Evolutionary conservation across 2,888 invertebrate genomes (phyloP), one percentile per base, ranked within the genome.

Genomic region (Melikaiella ostensackeni): DNA sequence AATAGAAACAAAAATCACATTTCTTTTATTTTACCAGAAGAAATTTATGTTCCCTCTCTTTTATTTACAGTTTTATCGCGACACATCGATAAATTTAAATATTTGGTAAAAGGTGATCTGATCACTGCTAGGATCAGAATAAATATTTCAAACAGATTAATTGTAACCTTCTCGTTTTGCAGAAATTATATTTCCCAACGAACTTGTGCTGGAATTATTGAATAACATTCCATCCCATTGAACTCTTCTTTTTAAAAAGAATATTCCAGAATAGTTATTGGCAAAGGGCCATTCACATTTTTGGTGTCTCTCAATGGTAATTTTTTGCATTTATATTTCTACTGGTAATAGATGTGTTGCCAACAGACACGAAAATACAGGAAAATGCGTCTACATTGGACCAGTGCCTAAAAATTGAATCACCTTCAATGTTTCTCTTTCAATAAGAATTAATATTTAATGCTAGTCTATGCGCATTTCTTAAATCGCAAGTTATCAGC

Each of bases 161-260:
- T 13, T 24, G 24, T 16, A 57, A 27, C 21, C 21, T 57, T 24
- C n/a, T 24, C 13, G 16, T 57, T 57, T 57, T 16, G 24, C 6
- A 13, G 24, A 57, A 57, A 57, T 57, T 13, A 24, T 57, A 57
- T 57, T 57, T 57, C 57, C 6, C 24, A 57, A 13, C 13, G 57
- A 57, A 57, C 21, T 57, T 57, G 57, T 6, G 13, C 21, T 57
- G 11, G 57, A 57, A 57, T 57, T 24, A 57, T 57, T 57, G 57
- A 57, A 57, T 57, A 57, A 57, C 57, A 57, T 57, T 57, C 57
- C 24, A 57, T 57, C 13, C 57, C 57, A 57, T 57, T 57, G 57
- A 24, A 24, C 57, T 80, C 75, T 78, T 78, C 78, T 77, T 79
- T 66, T 79, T 42, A 74, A 38, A 74, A 61, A 59, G 8, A 19